Percentiles rank a stretch among this genome's conserved stretches.
Conservation (phyloP, 2,113 vertebrate species). For the Lipotes vexillifer region DNA sequence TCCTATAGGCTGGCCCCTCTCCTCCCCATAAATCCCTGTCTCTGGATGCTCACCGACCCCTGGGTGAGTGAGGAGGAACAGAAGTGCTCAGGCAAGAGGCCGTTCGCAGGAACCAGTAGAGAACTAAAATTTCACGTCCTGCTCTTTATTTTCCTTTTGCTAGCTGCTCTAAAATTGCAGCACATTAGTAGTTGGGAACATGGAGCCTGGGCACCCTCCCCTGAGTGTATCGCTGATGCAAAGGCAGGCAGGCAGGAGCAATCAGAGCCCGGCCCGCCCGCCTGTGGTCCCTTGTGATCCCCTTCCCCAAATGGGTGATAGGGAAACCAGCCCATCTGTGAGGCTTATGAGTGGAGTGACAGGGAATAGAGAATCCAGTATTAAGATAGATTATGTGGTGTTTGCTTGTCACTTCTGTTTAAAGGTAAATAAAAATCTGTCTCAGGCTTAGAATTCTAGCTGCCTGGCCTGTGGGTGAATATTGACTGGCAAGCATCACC, state of each 20-base stretch:
- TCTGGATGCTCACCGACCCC: not conserved
- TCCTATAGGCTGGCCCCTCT: not conserved
- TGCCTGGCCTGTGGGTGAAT: conserved; percentile 29
- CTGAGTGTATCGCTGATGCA: conserved; percentile 2
- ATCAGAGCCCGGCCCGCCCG: not conserved
- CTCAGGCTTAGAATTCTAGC: conserved; percentile 33
- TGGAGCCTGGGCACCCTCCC: not conserved
- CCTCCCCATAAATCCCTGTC: not conserved
- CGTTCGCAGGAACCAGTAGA: not conserved
- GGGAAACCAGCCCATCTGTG: not conserved
- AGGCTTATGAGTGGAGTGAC: not conserved
- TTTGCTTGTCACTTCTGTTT: conserved; percentile 49
- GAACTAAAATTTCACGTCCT: not conserved
- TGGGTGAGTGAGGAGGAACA: not conserved
- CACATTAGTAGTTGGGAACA: not conserved
- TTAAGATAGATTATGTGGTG: not conserved
- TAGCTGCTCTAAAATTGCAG: not conserved
- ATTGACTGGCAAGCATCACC: conserved; percentile 30
- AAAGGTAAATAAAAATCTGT: conserved; percentile 51
- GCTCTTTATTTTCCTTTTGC: not conserved
- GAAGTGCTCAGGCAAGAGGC: not conserved
- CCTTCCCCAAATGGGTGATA: not conserved
- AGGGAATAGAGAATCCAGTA: not conserved
- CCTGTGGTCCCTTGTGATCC: not conserved
- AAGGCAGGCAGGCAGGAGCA: not conserved